Evolutionary conservation across 2,888 invertebrate genomes (phyloP).

Genomic region (Sinhomidia bicolor): DNA sequence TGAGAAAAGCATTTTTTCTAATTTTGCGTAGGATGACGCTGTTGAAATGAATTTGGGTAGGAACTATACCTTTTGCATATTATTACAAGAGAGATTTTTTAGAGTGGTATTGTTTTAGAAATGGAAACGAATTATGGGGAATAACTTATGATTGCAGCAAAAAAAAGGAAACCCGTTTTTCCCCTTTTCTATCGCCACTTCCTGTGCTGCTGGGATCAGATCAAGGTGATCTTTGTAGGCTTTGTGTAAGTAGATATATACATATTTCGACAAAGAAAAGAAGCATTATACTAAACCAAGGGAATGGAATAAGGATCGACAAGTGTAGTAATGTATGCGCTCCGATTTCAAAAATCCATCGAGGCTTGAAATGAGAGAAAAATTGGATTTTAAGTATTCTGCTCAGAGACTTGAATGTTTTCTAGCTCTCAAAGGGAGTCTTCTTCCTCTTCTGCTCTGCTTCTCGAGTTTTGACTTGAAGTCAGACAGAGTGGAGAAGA

Average conservation of each 20-base stretch:
- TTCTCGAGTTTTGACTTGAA: constrained; percentile 52
- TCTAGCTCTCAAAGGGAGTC: constrained; percentile 60
- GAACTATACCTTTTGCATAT: constrained; percentile 26
- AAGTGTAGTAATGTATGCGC: constrained; percentile 42
- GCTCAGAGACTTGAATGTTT: constrained; percentile 69
- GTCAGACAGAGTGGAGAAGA: constrained; percentile 34
- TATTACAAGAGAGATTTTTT: constrained; percentile 4
- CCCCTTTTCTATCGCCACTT: not conserved
- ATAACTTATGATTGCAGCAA: constrained; percentile 5
- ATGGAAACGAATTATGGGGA: not conserved
- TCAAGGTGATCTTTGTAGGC: constrained; percentile 13
- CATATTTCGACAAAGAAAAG: no score
- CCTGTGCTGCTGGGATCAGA: constrained; percentile 7
- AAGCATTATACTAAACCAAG: no score
- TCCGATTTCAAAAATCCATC: constrained; percentile 70
- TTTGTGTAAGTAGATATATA: not conserved
- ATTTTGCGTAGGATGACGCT: not conserved
- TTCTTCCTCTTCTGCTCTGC: no score
- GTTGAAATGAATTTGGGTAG: not conserved
- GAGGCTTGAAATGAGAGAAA: constrained; percentile 72
- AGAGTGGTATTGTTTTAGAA: not conserved
- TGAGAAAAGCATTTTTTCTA: not conserved
- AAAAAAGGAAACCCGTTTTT: not conserved
- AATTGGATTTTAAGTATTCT: constrained; percentile 74
- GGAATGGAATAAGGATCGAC: not conserved